A percentile compares a stretch with the other conserved stretches of the same genome.
Conservation (phyloP, 2,797 vertebrate genomes). For the Gymnodraco acuticeps region DNA sequence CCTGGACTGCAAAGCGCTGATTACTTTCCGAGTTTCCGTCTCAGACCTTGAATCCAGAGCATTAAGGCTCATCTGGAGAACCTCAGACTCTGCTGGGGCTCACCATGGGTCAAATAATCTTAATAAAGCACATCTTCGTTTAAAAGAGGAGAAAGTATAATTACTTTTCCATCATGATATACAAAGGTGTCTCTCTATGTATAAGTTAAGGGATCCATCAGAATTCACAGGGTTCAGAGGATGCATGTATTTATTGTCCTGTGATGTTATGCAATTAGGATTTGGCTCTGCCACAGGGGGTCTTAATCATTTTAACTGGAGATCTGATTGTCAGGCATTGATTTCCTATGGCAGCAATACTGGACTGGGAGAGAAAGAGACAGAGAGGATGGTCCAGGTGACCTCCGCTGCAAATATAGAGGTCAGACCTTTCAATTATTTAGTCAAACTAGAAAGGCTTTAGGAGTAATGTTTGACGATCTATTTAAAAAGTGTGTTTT, state of each 20-base stretch:
- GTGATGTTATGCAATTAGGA: slow-evolving; percentile 24
- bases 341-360: slow-evolving; percentile 35
- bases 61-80: slow-evolving; percentile 8
- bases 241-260: slow-evolving; percentile 6
- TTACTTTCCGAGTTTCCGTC: slow-evolving; percentile 23
- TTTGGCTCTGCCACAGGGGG: slow-evolving; percentile 3
- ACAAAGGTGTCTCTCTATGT: neutral
- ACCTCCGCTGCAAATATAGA: slow-evolving; percentile 17
- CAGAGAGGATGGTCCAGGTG: slow-evolving; percentile 17
- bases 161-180: neutral
- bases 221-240: neutral
- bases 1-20: slow-evolving; percentile 27
- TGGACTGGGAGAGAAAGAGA: neutral
- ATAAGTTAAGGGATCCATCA: neutral
- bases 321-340: slow-evolving; percentile 29
- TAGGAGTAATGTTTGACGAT: neutral
- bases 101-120: neutral
- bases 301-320: slow-evolving; percentile 29
- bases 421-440: slow-evolving; percentile 29
- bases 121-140: neutral
- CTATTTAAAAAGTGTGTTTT: neutral
- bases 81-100: slow-evolving; percentile 4
- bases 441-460: neutral
- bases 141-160: neutral
- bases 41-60: slow-evolving; percentile 13